Evolutionary conservation across 1,140 invertebrate genomes (phyloP), one percentile per base, ranked within the genome.

Genomic region (Drosophila leontia): DNA sequence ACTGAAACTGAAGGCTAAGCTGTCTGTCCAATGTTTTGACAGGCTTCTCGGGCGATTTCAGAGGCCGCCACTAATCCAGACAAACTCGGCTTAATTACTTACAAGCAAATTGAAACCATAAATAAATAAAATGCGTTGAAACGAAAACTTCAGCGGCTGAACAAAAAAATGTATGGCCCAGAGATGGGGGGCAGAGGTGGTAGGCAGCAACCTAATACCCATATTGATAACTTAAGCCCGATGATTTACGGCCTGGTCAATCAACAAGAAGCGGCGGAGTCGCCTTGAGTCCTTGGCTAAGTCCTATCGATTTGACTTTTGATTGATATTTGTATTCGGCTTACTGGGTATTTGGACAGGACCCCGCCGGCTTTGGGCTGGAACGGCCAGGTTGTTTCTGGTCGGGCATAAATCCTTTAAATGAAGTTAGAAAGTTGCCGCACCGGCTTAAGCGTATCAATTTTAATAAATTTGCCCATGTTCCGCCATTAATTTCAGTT

Each of bases 11-110:
- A 61, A 23, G 26, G 26, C 50, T 53, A 44, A 77, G 69, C 83
- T 82, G 62, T 70, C 69, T 61, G 19, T 50, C 51, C 50, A 39
- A 19, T 51, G 53, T 63, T 70, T 70, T 87, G 83, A 80, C 84
- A 65, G 76, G 67, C 59, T 74, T 81, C 72, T 50, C 60, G 48
- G 50, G 62, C 77, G 63, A 62, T 88, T 87, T 78, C 72, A 56
- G 44, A 58, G 84, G 71, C 42, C 74, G 65, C 51, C 77, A 35
- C 78, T 88, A 88, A 88, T 88, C 84, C 84, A 90, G 85, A 75
- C 85, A 84, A 90, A 78, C 85, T 70, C 80, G 62, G 85, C 80
- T 88, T 88, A 88, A 88, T 88, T 88, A 90, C 84, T 90, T 90
- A 75, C 80, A 90, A 81, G 84, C 80, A 88, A 88, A 88, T 88